Evolutionary conservation across 2,797 vertebrate species (phyloP).

Genomic region (Carapus acus): DNA sequence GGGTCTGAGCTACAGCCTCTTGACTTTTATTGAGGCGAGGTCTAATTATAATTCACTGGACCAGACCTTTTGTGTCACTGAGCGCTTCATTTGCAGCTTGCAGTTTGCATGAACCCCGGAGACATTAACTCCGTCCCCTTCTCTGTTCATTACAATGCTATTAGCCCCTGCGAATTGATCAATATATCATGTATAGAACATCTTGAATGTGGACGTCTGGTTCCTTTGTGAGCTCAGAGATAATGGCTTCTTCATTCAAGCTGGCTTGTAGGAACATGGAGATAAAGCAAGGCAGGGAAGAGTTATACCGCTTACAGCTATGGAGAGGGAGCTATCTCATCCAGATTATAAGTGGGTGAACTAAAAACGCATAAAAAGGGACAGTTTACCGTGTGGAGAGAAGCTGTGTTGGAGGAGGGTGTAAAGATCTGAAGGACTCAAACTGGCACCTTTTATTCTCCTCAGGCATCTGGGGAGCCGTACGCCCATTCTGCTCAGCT

Average conservation of each 20-base stretch:
- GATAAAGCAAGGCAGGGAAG: constrained; percentile 85
- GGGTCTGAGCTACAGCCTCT: constrained; percentile 71
- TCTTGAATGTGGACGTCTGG: constrained; percentile 91
- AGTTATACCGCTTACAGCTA: constrained; percentile 81
- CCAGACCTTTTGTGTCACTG: constrained; percentile 80
- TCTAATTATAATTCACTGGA: constrained; percentile 82
- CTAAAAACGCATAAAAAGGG: constrained; percentile 61
- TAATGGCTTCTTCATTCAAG: constrained; percentile 94
- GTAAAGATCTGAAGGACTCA: constrained; percentile 59
- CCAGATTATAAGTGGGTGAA: constrained; percentile 80
- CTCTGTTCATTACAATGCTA: constrained; percentile 85
- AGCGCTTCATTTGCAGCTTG: constrained; percentile 84
- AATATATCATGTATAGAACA: constrained; percentile 95
- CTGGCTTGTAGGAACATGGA: constrained; percentile 92
- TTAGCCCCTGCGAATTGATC: constrained; percentile 89
- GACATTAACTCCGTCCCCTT: constrained; percentile 80
- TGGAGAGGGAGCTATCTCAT: constrained; percentile 75
- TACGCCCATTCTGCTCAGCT: constrained; percentile 39
- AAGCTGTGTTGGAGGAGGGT: constrained; percentile 51
- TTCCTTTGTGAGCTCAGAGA: constrained; percentile 86
- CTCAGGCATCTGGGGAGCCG: constrained; percentile 54
- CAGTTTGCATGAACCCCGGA: constrained; percentile 79
- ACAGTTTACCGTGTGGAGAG: constrained; percentile 60
- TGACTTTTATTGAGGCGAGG: constrained; percentile 84
- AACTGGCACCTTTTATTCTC: constrained; percentile 59